phyloP scores from a whole-genome alignment of 1,140 invertebrate species.

The Mylabris phalerata region DNA sequence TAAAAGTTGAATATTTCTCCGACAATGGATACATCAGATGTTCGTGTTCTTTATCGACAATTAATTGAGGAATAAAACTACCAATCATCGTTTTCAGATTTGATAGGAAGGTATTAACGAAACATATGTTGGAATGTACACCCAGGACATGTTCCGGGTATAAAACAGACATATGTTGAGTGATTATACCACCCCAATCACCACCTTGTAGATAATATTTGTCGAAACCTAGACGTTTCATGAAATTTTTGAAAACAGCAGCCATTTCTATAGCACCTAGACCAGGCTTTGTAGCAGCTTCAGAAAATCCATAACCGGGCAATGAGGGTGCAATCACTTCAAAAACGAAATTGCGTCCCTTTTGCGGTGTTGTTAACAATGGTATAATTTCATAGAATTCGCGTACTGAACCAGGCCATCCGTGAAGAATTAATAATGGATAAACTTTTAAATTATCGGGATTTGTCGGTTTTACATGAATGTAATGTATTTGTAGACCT shows the following conservation, averaged over 20 bases:
- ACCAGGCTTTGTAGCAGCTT: slow-evolving; percentile 57
- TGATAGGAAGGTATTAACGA: slow-evolving; percentile 36
- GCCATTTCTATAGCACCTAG: slow-evolving; percentile 57
- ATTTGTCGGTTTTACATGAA: slow-evolving; percentile 52
- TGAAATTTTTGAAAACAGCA: slow-evolving; percentile 77
- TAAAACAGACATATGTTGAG: slow-evolving; percentile 52
- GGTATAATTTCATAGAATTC: slow-evolving; percentile 83
- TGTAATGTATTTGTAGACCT: slow-evolving; percentile 55
- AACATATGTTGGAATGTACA: slow-evolving; percentile 63
- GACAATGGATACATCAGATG: slow-evolving; percentile 56
- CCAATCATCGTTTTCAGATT: slow-evolving; percentile 50
- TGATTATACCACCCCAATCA: slow-evolving; percentile 71
- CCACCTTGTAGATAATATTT: slow-evolving; percentile 81
- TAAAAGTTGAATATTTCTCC: slow-evolving; percentile 42
- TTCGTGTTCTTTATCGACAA: slow-evolving; percentile 49
- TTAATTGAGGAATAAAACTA: slow-evolving; percentile 47
- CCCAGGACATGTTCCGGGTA: slow-evolving; percentile 65
- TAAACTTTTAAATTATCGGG: slow-evolving; percentile 25
- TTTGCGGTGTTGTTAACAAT: slow-evolving; percentile 52
- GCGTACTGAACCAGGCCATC: slow-evolving; percentile 86
- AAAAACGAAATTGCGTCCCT: slow-evolving; percentile 61
- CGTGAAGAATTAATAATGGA: slow-evolving; percentile 73
- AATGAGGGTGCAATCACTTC: slow-evolving; percentile 71
- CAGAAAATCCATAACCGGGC: slow-evolving; percentile 75
- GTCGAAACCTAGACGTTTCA: slow-evolving; percentile 68